Evolutionary conservation across 92 coral and sea anemone species (phyloP).

Genomic region (Porites cylindrica): DNA sequence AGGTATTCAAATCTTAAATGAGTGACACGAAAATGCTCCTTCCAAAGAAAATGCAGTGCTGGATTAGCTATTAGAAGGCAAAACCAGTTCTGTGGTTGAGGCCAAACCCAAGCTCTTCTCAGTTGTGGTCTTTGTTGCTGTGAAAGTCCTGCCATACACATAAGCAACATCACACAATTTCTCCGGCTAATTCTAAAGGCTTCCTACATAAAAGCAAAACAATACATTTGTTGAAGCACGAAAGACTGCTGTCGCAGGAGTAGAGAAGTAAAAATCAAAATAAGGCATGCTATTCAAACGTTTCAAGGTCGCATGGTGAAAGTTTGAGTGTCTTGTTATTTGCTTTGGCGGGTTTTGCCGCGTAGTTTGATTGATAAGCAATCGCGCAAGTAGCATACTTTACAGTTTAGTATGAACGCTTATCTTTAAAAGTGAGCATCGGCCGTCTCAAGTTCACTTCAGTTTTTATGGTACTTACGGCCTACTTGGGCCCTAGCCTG

Average conservation of each 20-base stretch:
- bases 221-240: conserved; percentile 15
- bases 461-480: conserved; percentile 30
- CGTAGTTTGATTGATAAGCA: conserved; percentile 9
- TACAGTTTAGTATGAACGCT: conserved; percentile 13
- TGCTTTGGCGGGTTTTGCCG: conserved; percentile 31
- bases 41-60: conserved; percentile 45
- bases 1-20: conserved; percentile 54
- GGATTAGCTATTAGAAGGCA: conserved; percentile 30
- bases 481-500: conserved; percentile 37
- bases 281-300: conserved; percentile 9
- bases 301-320: conserved; percentile 41
- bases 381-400: conserved; percentile 1
- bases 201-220: conserved; percentile 21
- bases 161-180: not conserved
- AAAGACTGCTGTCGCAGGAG: not conserved
- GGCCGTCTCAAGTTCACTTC: not conserved
- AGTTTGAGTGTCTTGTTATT: conserved; percentile 39
- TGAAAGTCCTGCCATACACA: too few relatives aligned
- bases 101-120: conserved; percentile 65
- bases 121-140: not conserved
- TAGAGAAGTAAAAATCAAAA: conserved; percentile 17
- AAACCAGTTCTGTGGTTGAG: conserved; percentile 67
- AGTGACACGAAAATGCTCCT: conserved; percentile 54
- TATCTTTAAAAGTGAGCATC: conserved; percentile 6
- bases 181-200: conserved; percentile 34